Conservation (phyloP, 37 sponge, comb jelly and placozoan species). For the Geodia barretti region DNA sequence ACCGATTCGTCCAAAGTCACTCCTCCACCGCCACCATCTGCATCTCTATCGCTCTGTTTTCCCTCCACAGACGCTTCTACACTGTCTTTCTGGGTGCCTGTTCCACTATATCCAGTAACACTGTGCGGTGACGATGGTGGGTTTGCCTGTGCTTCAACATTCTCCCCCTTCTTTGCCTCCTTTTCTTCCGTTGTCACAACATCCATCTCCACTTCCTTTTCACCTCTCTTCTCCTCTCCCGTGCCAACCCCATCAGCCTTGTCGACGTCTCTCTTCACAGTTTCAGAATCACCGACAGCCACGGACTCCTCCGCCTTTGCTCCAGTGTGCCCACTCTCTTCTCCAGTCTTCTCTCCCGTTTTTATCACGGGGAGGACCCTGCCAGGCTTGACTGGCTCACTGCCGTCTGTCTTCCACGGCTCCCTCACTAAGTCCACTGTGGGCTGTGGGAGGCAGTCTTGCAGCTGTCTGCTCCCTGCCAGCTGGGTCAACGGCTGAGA, state of each 20-base stretch:
- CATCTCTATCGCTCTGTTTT: no score
- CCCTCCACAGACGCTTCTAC: no score
- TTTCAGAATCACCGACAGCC: not conserved
- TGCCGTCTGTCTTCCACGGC: not conserved
- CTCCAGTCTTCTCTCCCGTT: no score
- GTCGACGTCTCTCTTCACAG: not conserved
- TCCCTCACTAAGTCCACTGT: no score
- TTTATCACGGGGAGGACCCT: no score
- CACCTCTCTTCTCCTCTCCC: constrained; percentile 4
- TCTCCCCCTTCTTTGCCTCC: constrained; percentile 1
- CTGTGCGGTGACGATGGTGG: no score
- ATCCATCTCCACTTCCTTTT: constrained; percentile 30
- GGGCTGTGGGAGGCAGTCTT: not conserved
- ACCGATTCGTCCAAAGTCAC: no score
- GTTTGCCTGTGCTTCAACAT: constrained; percentile 3
- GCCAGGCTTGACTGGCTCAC: no score
- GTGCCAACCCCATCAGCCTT: constrained; percentile 3
- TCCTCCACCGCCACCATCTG: no score
- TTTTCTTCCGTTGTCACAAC: constrained; percentile 10
- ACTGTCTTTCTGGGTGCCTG: no score
- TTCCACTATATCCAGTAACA: no score
- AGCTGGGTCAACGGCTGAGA: no score
- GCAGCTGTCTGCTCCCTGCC: not conserved
- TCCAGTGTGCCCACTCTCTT: constrained; percentile 12
- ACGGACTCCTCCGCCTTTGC: constrained; percentile 11